Conservation (phyloP, 2,113 vertebrate genomes). For the Acanthisitta chloris region DNA sequence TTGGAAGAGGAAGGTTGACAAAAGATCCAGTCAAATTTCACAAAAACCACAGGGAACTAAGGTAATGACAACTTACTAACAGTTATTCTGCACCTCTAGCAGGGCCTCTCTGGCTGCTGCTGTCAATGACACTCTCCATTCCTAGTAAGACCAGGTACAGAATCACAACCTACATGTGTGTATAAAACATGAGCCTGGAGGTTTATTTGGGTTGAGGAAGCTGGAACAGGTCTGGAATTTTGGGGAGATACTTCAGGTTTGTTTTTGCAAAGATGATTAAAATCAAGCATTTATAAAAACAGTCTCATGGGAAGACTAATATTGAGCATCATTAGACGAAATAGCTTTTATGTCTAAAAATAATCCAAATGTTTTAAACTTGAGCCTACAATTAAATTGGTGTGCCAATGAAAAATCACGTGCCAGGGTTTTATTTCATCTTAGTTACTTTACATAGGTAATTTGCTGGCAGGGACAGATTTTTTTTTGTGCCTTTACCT, state of each 20-base stretch:
- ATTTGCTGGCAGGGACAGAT: not conserved
- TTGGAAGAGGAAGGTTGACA: not conserved
- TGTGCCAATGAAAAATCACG: not conserved
- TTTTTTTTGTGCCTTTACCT: not conserved
- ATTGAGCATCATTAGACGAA: not conserved
- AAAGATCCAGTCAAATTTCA: too few relatives aligned
- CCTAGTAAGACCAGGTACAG: not conserved
- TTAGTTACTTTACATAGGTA: not conserved
- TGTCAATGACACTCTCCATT: not conserved
- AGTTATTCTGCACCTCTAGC: not conserved
- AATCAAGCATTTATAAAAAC: not conserved
- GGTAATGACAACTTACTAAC: not conserved
- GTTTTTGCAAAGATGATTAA: not conserved
- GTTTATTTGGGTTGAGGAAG: not conserved
- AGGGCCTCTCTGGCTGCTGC: not conserved
- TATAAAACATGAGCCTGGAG: not conserved
- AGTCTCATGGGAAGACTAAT: not conserved
- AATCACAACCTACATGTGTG: not conserved
- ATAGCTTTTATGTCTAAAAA: not conserved
- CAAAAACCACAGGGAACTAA: not conserved
- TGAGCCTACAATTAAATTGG: not conserved
- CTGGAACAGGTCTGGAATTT: not conserved
- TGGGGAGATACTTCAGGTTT: not conserved
- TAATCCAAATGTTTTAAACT: not conserved
- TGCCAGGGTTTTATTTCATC: not conserved